A percentile compares a stretch with the other conserved stretches of the same genome.
These are phyloP conservation scores for Pitangus sulphuratus DNA, from an alignment of 2,797 vertebrate genomes.

Conservation along the genomic window DNA sequence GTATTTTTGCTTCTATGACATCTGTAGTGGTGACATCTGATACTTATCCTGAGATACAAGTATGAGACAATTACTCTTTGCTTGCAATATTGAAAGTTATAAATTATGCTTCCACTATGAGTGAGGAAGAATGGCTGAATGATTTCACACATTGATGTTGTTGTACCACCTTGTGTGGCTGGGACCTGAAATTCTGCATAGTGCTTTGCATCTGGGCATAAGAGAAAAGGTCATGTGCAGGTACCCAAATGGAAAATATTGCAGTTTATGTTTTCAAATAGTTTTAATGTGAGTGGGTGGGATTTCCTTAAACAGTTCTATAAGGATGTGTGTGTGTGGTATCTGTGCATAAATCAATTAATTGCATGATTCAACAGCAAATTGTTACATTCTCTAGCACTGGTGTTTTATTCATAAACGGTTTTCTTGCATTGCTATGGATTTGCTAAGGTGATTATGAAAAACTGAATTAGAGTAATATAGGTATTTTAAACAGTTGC, in stretches of 20 bases:
- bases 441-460: not conserved
- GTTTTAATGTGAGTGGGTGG: not conserved
- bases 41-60: not conserved
- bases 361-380: not conserved
- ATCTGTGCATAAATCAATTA: not conserved
- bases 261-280: not conserved
- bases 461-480: not conserved
- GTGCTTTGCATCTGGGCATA: not conserved
- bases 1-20: not conserved
- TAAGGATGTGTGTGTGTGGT: not conserved
- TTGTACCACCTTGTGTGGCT: not conserved
- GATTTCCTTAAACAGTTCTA: not conserved
- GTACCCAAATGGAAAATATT: not conserved
- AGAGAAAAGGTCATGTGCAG: not conserved
- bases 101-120: not conserved
- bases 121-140: not conserved
- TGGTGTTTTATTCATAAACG: not conserved
- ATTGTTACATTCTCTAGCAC: not conserved
- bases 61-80: not conserved
- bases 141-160: not conserved
- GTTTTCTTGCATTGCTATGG: not conserved
- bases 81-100: not conserved
- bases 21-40: not conserved
- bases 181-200: not conserved
- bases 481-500: not conserved